Conservation (phyloP, 2,113 vertebrate species). For the Ailuropoda melanoleuca region DNA sequence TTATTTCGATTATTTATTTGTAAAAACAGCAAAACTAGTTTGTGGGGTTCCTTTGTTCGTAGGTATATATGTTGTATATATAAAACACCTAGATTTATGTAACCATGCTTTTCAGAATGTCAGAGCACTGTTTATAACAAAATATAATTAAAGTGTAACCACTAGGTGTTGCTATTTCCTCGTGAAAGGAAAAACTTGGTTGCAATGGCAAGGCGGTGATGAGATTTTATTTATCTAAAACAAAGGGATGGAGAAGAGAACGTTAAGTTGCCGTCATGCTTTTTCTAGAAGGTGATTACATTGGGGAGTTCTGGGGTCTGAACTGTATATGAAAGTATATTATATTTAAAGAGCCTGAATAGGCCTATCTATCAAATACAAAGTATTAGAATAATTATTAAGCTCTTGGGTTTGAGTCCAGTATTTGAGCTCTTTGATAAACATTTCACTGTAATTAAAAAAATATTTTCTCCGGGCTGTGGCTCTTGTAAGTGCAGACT, state of each 20-base stretch:
- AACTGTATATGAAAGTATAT: not conserved
- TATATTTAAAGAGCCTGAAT: not conserved
- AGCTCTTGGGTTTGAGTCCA: not conserved
- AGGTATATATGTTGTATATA: not conserved
- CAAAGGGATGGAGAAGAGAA: not conserved
- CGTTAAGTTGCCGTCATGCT: not conserved
- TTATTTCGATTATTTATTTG: slow-evolving; percentile 41
- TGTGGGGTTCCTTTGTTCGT: not conserved
- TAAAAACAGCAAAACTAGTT: slow-evolving; percentile 10
- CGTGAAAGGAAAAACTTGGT: not conserved
- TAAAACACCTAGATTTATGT: not conserved
- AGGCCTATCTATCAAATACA: not conserved
- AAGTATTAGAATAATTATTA: not conserved
- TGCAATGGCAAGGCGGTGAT: not conserved
- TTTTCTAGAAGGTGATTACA: not conserved
- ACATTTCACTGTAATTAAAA: not conserved
- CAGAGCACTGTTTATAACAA: not conserved
- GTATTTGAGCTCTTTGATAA: not conserved
- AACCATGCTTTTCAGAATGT: slow-evolving; percentile 10
- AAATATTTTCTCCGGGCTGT: not conserved
- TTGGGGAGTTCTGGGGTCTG: not conserved
- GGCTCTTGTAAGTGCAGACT: not conserved
- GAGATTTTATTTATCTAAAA: slow-evolving; percentile 32
- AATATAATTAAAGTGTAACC: not conserved
- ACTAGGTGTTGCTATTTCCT: slow-evolving; percentile 52